Conservation (phyloP, 2,797 vertebrate species). For the Pitangus sulphuratus region DNA sequence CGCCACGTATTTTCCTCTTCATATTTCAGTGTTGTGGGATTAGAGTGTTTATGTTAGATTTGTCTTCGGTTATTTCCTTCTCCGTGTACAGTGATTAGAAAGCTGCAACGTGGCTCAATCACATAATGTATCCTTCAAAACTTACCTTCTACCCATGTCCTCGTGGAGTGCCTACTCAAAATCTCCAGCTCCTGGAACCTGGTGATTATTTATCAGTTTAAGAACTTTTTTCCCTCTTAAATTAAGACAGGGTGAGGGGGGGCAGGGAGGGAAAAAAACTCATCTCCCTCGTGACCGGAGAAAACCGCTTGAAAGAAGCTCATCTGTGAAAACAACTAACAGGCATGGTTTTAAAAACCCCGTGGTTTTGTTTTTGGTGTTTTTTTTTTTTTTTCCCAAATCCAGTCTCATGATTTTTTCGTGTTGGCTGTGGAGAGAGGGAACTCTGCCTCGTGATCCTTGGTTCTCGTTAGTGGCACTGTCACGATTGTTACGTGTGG, state of each 20-base stretch:
- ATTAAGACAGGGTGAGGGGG: background rate
- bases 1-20: conserved; percentile 8
- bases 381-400: background rate
- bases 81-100: background rate
- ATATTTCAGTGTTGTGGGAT: background rate
- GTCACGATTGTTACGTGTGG: background rate
- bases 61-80: background rate
- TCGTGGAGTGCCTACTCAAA: background rate
- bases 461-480: background rate
- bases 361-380: background rate
- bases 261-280: background rate
- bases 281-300: background rate
- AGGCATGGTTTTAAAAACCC: background rate
- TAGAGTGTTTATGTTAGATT: background rate
- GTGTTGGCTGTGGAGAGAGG: background rate
- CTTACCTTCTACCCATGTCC: background rate
- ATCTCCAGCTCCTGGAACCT: background rate
- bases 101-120: background rate
- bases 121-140: background rate
- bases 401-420: conserved; percentile 32
- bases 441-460: conserved; percentile 37
- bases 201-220: background rate
- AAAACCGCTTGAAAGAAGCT: conserved; percentile 2
- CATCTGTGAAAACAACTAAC: conserved; percentile 46
- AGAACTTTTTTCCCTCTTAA: background rate